Conservation (phyloP, 2,113 vertebrate species). For the Pluvianellus socialis region DNA sequence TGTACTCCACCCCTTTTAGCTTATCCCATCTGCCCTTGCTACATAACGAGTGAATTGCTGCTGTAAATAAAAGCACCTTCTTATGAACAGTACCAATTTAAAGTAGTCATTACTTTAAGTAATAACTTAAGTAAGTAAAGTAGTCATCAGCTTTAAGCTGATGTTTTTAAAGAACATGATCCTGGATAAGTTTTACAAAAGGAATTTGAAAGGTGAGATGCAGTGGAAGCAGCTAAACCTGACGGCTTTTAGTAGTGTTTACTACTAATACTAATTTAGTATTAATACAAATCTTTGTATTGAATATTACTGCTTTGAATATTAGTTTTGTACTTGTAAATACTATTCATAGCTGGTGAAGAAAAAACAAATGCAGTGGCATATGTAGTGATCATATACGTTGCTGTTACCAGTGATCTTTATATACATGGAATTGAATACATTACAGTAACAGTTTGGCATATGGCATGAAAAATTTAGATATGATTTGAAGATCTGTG, state of each 20-base stretch:
- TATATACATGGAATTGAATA: neutral
- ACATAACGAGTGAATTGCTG: neutral
- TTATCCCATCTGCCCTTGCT: neutral
- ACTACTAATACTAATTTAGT: too few relatives aligned
- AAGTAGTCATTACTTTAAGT: constrained; percentile 59
- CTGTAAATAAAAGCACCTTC: constrained; percentile 61
- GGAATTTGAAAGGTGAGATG: constrained; percentile 76
- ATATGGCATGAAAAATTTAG: neutral
- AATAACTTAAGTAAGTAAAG: constrained; percentile 1
- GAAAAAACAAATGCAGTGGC: neutral
- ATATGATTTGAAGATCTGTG: neutral
- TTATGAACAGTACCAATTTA: constrained; percentile 37
- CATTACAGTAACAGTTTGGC: neutral
- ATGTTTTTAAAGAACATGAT: constrained; percentile 69
- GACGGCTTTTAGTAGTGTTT: too few relatives aligned
- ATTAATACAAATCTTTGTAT: neutral
- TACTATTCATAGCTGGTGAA: neutral
- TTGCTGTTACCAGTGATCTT: neutral
- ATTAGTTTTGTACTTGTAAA: neutral
- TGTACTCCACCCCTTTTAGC: neutral
- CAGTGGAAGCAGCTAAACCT: neutral
- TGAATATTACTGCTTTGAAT: neutral
- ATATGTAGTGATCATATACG: neutral
- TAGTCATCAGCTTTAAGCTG: constrained; percentile 59
- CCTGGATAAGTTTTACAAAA: constrained; percentile 72